phyloP scores from a whole-genome alignment of 2,113 vertebrate genomes.

The Phyllostomus discolor region DNA sequence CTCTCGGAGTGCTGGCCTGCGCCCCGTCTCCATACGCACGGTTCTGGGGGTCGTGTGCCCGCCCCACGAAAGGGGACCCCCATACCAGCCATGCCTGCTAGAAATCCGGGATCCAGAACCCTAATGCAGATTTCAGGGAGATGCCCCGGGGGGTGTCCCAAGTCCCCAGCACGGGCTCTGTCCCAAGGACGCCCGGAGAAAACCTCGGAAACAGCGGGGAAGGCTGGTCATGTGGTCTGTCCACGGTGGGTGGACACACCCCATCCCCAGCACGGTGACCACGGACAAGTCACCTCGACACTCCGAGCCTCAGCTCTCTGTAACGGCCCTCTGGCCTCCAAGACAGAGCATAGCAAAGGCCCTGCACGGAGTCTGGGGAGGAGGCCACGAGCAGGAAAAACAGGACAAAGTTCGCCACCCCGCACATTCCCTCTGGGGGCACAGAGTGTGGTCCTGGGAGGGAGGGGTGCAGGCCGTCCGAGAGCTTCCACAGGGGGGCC shows the following conservation, averaged over 20 bases:
- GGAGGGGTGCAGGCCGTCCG: background rate
- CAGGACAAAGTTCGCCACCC: background rate
- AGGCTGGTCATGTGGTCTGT: background rate
- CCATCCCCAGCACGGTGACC: background rate
- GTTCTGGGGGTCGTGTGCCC: background rate
- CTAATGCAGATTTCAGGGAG: background rate
- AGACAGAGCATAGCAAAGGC: too few relatives aligned
- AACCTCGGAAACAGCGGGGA: accelerated
- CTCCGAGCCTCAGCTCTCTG: background rate
- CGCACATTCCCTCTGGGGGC: background rate
- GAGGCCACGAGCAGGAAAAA: background rate
- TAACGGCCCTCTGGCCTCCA: background rate
- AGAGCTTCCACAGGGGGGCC: background rate
- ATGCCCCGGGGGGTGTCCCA: too few relatives aligned
- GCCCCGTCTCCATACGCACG: accelerated
- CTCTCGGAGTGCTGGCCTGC: accelerated
- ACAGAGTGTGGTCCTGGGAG: background rate
- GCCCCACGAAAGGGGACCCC: too few relatives aligned
- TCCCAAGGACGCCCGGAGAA: background rate
- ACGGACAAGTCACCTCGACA: background rate
- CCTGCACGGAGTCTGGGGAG: background rate
- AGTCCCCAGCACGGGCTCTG: background rate
- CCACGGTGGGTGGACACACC: background rate
- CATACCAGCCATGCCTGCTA: too few relatives aligned
- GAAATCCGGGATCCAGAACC: background rate